These are phyloP conservation scores for Lasioglossum vierecki DNA, from an alignment of 2,888 invertebrate genomes.

Conservation along the genomic window DNA sequence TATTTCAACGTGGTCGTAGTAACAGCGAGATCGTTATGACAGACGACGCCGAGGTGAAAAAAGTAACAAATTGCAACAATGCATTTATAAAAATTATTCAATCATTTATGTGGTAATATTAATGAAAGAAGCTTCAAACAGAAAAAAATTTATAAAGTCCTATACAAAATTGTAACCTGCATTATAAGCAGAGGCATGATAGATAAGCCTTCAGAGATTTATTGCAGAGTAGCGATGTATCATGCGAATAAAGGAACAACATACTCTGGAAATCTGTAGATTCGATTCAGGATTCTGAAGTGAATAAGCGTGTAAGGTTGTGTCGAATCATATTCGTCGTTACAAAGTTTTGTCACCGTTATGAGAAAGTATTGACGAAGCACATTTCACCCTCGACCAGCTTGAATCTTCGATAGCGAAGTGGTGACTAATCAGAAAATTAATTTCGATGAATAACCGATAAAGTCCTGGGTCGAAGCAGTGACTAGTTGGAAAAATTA, in stretches of 20 bases:
- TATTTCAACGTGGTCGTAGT: no score
- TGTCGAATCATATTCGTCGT: background rate
- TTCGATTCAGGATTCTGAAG: background rate
- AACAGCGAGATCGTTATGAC: no score
- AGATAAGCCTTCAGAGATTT: background rate
- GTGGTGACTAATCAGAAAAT: conserved; percentile 15
- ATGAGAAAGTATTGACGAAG: conserved; percentile 4
- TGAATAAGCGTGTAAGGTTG: background rate
- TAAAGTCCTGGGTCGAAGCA: background rate
- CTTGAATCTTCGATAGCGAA: conserved; percentile 4
- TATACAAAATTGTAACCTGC: background rate
- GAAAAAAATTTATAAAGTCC: background rate
- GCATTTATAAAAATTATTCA: background rate
- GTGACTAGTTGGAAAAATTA: background rate
- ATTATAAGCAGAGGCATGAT: background rate
- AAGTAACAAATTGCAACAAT: background rate
- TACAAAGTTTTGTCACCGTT: conserved; percentile 1
- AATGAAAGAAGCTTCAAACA: background rate
- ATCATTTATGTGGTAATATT: background rate
- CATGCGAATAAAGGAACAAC: background rate
- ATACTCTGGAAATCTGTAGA: background rate
- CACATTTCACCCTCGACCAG: conserved; percentile 14
- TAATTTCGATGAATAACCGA: conserved; percentile 15
- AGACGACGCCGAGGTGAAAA: background rate
- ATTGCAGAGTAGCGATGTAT: background rate